Conservation (phyloP, 2,888 invertebrate species). For the Heteromurus nitidus region DNA sequence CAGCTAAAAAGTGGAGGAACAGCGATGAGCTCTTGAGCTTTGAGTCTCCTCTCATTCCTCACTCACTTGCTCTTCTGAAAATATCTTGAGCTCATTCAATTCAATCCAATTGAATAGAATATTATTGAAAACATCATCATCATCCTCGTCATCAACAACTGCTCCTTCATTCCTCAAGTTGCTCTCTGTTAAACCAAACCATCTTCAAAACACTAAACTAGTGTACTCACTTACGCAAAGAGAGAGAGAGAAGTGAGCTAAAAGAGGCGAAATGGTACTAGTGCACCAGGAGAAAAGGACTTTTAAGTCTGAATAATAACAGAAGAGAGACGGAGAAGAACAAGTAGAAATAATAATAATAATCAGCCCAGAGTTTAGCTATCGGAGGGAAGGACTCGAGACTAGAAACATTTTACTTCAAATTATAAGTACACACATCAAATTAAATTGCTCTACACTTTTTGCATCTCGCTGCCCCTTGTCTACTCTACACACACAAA, state of each 20-base stretch:
- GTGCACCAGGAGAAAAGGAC: conserved; percentile 28
- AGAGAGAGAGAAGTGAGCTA: conserved; percentile 10
- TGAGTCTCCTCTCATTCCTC: conserved; percentile 65
- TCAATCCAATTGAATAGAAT: conserved; percentile 65
- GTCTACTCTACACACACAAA: too few relatives aligned
- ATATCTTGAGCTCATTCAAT: conserved; percentile 65
- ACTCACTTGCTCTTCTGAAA: conserved; percentile 60
- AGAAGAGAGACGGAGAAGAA: conserved; percentile 31
- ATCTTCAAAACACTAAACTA: conserved; percentile 59
- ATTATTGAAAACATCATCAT: conserved; percentile 64
- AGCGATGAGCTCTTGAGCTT: conserved; percentile 66
- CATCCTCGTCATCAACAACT: conserved; percentile 55
- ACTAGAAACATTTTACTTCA: neutral
- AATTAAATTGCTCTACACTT: neutral
- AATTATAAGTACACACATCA: neutral
- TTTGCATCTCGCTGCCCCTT: too few relatives aligned
- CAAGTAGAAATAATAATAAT: conserved; percentile 44
- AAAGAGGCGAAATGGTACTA: too few relatives aligned
- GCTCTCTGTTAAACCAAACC: conserved; percentile 62
- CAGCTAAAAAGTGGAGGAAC: conserved; percentile 44
- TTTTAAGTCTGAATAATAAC: conserved; percentile 53
- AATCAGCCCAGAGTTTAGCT: conserved; percentile 47
- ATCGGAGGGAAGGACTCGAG: neutral
- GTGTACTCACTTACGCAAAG: conserved; percentile 53
- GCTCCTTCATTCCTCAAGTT: conserved; percentile 65